phyloP scores from a whole-genome alignment of 2,888 invertebrate genomes.

The Mermis nigrescens region DNA sequence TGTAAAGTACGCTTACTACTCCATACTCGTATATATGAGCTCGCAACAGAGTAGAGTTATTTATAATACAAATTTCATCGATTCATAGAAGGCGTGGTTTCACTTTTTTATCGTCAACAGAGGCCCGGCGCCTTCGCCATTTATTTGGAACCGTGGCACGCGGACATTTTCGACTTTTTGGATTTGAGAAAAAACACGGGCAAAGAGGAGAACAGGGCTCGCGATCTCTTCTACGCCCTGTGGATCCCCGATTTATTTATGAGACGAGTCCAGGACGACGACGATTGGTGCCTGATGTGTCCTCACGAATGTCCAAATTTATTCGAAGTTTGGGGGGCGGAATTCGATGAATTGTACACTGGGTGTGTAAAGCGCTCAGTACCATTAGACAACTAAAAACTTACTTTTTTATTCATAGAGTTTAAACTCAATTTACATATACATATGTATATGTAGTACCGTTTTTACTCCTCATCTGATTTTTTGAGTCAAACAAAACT shows the following conservation, averaged over 20 bases:
- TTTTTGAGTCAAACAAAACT: too few relatives aligned
- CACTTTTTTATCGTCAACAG: constrained; percentile 28
- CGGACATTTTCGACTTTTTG: constrained; percentile 82
- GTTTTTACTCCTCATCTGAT: too few relatives aligned
- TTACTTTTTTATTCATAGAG: too few relatives aligned
- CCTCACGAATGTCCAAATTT: constrained; percentile 78
- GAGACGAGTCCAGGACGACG: constrained; percentile 60
- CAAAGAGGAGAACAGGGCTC: constrained; percentile 74
- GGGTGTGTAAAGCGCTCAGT: too few relatives aligned
- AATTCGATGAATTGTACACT: constrained; percentile 69
- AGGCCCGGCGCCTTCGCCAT: constrained; percentile 91
- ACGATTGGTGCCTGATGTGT: constrained; percentile 85
- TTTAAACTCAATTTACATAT: too few relatives aligned
- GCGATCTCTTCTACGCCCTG: constrained; percentile 84
- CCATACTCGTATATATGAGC: too few relatives aligned
- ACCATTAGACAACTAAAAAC: too few relatives aligned
- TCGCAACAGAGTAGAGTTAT: neutral
- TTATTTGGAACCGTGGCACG: constrained; percentile 96
- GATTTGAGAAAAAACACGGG: constrained; percentile 84
- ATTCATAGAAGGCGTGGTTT: neutral
- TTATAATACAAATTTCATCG: neutral
- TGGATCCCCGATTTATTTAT: constrained; percentile 98
- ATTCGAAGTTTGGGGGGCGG: constrained; percentile 75
- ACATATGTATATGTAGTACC: too few relatives aligned
- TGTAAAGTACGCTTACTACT: too few relatives aligned